Evolutionary conservation across 2,888 invertebrate species (phyloP).

Genomic region (Melolontha melolontha): DNA sequence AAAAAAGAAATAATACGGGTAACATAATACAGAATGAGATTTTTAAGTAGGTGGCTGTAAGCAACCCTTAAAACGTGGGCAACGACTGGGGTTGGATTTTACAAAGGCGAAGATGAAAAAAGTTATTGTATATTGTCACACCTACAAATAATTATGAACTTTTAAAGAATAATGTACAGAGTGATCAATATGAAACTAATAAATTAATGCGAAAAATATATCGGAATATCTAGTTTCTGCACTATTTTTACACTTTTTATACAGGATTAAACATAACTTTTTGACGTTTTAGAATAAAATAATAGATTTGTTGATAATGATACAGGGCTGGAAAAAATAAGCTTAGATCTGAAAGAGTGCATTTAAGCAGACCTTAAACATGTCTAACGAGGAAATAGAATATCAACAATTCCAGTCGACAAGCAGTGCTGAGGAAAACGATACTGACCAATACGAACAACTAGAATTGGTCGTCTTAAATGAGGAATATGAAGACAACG

Average conservation of each 20-base stretch:
- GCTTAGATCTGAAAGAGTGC: conserved; percentile 4
- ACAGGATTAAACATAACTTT: no score
- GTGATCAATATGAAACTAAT: background rate
- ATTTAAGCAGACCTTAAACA: conserved; percentile 46
- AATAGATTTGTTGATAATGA: conserved; percentile 40
- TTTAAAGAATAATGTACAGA: background rate
- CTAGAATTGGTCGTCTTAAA: conserved; percentile 50
- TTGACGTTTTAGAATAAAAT: conserved; percentile 44
- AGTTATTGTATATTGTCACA: conserved; percentile 31
- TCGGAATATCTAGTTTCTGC: no score
- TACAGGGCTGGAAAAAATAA: conserved; percentile 22
- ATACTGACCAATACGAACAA: conserved; percentile 52
- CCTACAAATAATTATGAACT: conserved; percentile 14
- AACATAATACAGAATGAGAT: conserved; percentile 12
- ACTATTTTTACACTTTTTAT: no score
- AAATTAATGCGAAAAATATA: no score
- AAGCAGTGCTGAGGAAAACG: conserved; percentile 51
- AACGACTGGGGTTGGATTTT: no score
- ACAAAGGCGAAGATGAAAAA: conserved; percentile 10
- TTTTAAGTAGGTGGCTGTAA: conserved; percentile 9
- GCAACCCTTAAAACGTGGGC: conserved; percentile 10
- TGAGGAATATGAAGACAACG: conserved; percentile 46
- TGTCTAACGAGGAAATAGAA: conserved; percentile 46
- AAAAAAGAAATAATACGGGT: conserved; percentile 4
- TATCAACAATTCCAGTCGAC: conserved; percentile 46